These are phyloP conservation scores for Pagrus major DNA, from an alignment of 2,113 vertebrate species.

Conservation along the genomic window DNA sequence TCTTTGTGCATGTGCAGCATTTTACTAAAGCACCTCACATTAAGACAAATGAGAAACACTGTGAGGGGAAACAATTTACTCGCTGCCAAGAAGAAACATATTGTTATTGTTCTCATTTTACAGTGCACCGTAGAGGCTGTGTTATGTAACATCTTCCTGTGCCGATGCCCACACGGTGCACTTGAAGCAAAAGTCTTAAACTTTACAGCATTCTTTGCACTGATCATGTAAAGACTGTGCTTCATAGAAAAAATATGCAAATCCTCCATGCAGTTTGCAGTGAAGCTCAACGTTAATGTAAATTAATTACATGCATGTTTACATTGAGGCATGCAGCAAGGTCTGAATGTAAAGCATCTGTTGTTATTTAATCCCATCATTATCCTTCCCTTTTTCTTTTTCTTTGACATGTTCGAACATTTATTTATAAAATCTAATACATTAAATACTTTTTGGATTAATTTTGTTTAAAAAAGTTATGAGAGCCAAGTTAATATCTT, in stretches of 20 bases:
- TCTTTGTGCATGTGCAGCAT: constrained; percentile 7
- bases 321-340: rapidly evolving
- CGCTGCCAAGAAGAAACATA: not conserved
- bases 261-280: not conserved
- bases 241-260: not conserved
- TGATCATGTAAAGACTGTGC: not conserved
- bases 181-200: not conserved
- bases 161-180: not conserved
- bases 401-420: not conserved
- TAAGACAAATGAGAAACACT: not conserved
- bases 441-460: not conserved
- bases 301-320: not conserved
- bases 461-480: not conserved
- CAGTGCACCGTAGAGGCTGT: not conserved
- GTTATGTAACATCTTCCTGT: not conserved
- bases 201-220: not conserved
- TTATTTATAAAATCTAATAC: not conserved
- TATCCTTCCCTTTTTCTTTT: not conserved
- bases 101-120: not conserved
- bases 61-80: not conserved
- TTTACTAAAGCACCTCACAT: not conserved
- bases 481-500: not conserved
- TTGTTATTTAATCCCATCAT: not conserved
- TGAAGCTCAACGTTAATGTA: not conserved
- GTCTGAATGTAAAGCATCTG: not conserved